Percentiles rank a stretch among this genome's conserved stretches.
phyloP scores from a whole-genome alignment of 1,140 invertebrate genomes.

The Dendrolimus punctatus region DNA sequence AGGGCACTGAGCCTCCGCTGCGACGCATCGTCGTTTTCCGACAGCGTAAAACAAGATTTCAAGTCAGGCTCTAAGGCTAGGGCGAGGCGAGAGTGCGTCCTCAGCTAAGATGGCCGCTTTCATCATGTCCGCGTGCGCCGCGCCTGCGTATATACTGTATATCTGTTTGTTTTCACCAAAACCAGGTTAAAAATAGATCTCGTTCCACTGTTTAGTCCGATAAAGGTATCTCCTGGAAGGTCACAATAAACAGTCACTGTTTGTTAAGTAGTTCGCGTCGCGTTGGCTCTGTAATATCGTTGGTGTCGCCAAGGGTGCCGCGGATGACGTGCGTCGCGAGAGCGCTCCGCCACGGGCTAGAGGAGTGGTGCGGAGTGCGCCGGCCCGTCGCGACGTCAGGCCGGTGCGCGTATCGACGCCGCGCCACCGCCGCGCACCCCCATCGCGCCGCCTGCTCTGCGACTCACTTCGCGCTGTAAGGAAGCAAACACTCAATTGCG shows the following conservation, averaged over 20 bases:
- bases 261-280: slow-evolving; percentile 28
- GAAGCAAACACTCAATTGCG: slow-evolving; percentile 47
- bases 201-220: slow-evolving; percentile 24
- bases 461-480: slow-evolving; percentile 38
- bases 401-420: slow-evolving; percentile 60
- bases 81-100: slow-evolving; percentile 66
- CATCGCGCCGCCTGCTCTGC: slow-evolving; percentile 23
- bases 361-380: slow-evolving; percentile 34
- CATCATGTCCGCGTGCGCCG: slow-evolving; percentile 55
- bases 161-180: slow-evolving; percentile 63
- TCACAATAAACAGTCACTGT: slow-evolving; percentile 24
- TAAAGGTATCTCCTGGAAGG: slow-evolving; percentile 10
- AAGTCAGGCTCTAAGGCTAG: slow-evolving; percentile 38
- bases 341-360: slow-evolving; percentile 19
- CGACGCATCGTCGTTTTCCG: slow-evolving; percentile 34
- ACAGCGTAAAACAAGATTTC: slow-evolving; percentile 15
- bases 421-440: slow-evolving; percentile 24
- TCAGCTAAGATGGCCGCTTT: slow-evolving; percentile 63
- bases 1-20: slow-evolving; percentile 34
- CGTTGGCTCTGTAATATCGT: slow-evolving; percentile 15
- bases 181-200: slow-evolving; percentile 19
- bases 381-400: slow-evolving; percentile 49
- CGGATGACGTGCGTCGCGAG: slow-evolving; percentile 29
- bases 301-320: slow-evolving; percentile 26
- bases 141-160: slow-evolving; percentile 61